phyloP scores from a whole-genome alignment of 2,113 vertebrate genomes.

The Halichoeres trimaculatus region DNA sequence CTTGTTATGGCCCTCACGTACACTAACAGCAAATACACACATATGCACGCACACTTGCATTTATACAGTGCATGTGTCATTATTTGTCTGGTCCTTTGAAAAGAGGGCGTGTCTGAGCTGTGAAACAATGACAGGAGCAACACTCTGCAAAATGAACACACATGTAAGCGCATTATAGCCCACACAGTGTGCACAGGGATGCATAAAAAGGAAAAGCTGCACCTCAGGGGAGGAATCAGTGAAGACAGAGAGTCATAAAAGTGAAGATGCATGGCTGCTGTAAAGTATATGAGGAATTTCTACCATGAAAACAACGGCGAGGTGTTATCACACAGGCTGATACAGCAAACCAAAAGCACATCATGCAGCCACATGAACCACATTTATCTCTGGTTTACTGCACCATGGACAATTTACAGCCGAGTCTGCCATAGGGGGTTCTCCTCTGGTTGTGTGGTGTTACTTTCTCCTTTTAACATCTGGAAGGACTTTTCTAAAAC shows the following conservation, averaged over 20 bases:
- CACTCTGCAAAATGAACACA: conserved; percentile 16
- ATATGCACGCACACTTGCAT: neutral
- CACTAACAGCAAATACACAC: neutral
- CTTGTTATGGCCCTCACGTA: conserved; percentile 1
- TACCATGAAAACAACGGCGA: conserved; percentile 46
- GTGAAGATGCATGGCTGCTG: conserved; percentile 50
- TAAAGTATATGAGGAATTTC: conserved; percentile 33
- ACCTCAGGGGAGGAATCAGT: conserved; percentile 49
- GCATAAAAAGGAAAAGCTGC: conserved; percentile 28
- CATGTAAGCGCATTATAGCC: conserved; percentile 12
- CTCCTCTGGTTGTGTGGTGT: conserved; percentile 20
- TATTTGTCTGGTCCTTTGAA: conserved; percentile 8
- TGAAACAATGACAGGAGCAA: conserved; percentile 2
- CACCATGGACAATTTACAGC: conserved; percentile 18
- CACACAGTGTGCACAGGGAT: conserved; percentile 31
- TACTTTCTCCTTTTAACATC: conserved; percentile 45
- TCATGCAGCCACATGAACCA: conserved; percentile 29
- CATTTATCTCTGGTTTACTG: conserved; percentile 32
- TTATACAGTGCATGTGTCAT: neutral
- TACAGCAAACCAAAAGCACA: conserved; percentile 41
- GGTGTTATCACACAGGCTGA: conserved; percentile 33
- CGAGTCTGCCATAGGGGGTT: conserved; percentile 11
- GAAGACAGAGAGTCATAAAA: conserved; percentile 55
- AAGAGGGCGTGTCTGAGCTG: conserved; percentile 7
- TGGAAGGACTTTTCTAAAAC: conserved; percentile 25